Evolutionary conservation across 1,140 invertebrate species (phyloP), one percentile per base, ranked within the genome.

Genomic region (Argopecten irradians): DNA sequence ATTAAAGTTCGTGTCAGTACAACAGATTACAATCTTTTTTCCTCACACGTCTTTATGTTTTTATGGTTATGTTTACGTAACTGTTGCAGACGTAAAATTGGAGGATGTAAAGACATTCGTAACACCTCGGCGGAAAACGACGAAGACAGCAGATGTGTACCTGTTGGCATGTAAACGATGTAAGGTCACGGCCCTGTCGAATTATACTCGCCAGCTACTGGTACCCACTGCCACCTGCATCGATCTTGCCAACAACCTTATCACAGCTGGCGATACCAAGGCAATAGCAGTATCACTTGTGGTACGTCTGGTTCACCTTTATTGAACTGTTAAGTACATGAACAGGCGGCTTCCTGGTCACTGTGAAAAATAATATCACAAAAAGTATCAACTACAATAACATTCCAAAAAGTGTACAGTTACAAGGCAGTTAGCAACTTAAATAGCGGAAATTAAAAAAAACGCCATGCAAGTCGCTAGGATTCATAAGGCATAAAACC

Each of bases 241-340:
- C 8, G 55, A 90, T n/a, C 89, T 93, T 1, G 86, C 86, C 22
- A 86, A 88, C 82, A 85, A 46, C 39, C 88, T 88, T 32, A 32
- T 93, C 34, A 87, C 85, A 0, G 84, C 90, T 19, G 55, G 83
- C 46, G 89, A 91, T 43, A 86, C 90, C 39, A 93, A 92, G 88
- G 89, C 92, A 11, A 90, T 93, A 22, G 88, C 91, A 19, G 91
- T 93, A 83, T 85, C 91, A 9, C 86, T 93, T 28, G 92, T 93
- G 86, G 92, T 93, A 55, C 88, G 92, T 91, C 84, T n/a, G 8
- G 28, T 46, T 22, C 19, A n/a, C 35, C 33, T 32, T 19, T 82
- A 86, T 22, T n/a, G 33, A 5, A 8, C 28, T 14, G 32, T n/a
- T 34, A n/a, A 33, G 19, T 83, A 83, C 82, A 14, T 33, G 1